A percentile compares a stretch with the other conserved stretches of the same genome.
phyloP scores from a whole-genome alignment of 2,113 vertebrate genomes.

The Lepus europaeus region DNA sequence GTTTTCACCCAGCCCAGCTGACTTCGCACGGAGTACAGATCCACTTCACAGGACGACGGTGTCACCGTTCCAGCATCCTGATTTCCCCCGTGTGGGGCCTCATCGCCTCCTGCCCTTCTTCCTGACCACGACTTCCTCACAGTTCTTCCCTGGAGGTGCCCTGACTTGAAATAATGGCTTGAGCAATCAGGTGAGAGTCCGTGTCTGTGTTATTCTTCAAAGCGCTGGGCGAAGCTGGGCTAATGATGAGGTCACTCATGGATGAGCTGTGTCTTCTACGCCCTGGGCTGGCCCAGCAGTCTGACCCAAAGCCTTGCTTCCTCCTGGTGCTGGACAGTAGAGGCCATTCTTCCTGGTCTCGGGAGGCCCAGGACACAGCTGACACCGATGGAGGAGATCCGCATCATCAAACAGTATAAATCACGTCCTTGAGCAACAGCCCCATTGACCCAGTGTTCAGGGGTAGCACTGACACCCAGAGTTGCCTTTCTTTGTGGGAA shows the following conservation, averaged over 20 bases:
- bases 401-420: background rate
- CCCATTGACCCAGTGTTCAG: background rate
- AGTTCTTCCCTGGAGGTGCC: background rate
- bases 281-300: background rate
- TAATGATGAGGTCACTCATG: background rate
- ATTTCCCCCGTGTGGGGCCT: background rate
- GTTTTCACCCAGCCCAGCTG: background rate
- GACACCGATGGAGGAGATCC: background rate
- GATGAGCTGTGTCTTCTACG: background rate
- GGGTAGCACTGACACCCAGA: background rate
- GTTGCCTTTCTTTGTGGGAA: conserved; percentile 6
- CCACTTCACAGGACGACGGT: background rate
- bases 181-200: background rate
- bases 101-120: background rate
- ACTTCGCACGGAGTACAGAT: background rate
- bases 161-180: conserved; percentile 23
- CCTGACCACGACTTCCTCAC: background rate
- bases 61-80: background rate
- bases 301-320: background rate
- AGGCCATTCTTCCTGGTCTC: background rate
- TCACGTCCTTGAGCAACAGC: conserved; percentile 7
- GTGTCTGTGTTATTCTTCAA: background rate
- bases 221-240: background rate
- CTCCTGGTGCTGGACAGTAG: background rate
- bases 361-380: background rate